Evolutionary conservation across 2,888 invertebrate genomes (phyloP), one percentile per base, ranked within the genome.

Genomic region (Himalopsyche tibetana): DNA sequence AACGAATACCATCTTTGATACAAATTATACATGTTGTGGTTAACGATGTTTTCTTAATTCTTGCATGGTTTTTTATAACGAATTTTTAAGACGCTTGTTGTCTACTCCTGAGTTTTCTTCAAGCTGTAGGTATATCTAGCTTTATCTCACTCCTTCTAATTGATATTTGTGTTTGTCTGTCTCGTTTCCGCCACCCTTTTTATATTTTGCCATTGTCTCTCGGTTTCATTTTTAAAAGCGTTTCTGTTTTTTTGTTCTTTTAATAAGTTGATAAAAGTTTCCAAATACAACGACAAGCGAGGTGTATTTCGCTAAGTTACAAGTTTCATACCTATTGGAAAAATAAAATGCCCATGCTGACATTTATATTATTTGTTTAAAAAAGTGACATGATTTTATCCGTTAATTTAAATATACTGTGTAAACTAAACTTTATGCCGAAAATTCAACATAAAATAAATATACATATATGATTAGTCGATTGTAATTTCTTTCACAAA

Each of bases 221-320:
- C 82, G 85, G 87, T 87, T 87, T 87, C 87, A 85, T 85, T 85
- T 85, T 87, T 85, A 87, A 82, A 87, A 87, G 84, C 85, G 81
- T 85, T 82, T 82, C 84, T 86, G 83, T 83, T 88, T 86, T 85
- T 86, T 84, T 84, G 80, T 55, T 38, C 69, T 56, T 69, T 56
- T 88, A 88, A 88, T 88, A 88, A 88, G 86, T 88, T 86, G 82
- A 84, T 81, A 84, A 84, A 86, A 86, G 86, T 88, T 88, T 86
- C 82, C 85, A 86, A 88, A 88, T 88, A 85, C 84, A 80, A 45
- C 82, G 79, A 81, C 84, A 85, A 63, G 63, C 19, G 81, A 56
- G 56, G 84, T 80, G 84, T 80, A 80, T 55, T 63, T 45, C 36
- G 79, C 51, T 28, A 55, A 79, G 63, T 36, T 74, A 45, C 82